Conservation (phyloP, 2,888 invertebrate species). For the Sicus ferrugineus region DNA sequence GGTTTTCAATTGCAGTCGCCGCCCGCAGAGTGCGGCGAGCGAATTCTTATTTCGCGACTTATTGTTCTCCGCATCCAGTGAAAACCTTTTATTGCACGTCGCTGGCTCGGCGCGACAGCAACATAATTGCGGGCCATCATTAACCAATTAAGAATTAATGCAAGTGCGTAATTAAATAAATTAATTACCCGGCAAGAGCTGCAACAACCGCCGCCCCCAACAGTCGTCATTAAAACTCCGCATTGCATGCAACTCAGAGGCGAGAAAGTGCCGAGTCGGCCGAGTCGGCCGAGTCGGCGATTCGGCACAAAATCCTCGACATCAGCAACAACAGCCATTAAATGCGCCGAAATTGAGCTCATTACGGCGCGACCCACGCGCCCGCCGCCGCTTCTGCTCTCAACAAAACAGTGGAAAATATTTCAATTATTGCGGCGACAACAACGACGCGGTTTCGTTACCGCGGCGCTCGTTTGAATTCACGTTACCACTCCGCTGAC, state of each 20-base stretch:
- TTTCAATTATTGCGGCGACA: conserved; percentile 21
- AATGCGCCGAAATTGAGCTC: background rate
- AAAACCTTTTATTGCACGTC: conserved; percentile 29
- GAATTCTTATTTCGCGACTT: conserved; percentile 6
- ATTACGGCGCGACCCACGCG: background rate
- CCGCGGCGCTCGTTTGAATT: conserved; percentile 1
- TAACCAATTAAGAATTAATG: conserved; percentile 45
- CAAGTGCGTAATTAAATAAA: conserved; percentile 44
- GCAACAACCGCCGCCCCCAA: conserved; percentile 11
- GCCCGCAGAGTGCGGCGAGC: conserved; percentile 12
- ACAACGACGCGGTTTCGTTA: background rate
- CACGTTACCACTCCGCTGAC: background rate
- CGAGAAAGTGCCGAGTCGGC: conserved; percentile 24
- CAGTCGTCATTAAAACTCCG: conserved; percentile 9
- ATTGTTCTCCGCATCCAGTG: conserved; percentile 13
- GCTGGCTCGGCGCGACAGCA: conserved; percentile 12
- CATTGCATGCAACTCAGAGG: background rate
- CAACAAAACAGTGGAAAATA: conserved; percentile 21
- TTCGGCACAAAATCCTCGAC: background rate
- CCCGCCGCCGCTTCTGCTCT: conserved; percentile 10
- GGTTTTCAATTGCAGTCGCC: conserved; percentile 8
- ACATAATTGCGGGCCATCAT: conserved; percentile 42
- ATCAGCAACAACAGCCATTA: background rate
- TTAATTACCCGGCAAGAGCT: conserved; percentile 41
- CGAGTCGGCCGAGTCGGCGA: no score